A percentile compares a stretch with the other conserved stretches of the same genome.
Evolutionary conservation across 1,140 invertebrate genomes (phyloP).

Genomic region (Macrocentrus cingulum): DNA sequence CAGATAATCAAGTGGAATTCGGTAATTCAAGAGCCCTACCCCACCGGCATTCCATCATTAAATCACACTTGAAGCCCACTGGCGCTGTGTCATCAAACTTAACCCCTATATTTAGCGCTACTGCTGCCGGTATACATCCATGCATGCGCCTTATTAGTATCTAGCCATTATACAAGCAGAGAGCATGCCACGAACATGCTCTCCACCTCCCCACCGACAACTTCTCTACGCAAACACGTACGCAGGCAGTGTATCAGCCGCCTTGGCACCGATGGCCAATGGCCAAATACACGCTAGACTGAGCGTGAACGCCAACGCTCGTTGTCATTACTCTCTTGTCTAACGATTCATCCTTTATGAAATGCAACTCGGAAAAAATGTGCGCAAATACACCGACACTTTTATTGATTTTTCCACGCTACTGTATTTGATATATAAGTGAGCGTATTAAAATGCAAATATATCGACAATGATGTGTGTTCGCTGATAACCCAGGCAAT

Average conservation of each 20-base stretch:
- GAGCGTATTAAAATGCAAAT: no score
- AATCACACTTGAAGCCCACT: constrained; percentile 2
- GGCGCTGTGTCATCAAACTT: background rate
- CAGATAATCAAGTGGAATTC: no score
- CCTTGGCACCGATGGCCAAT: constrained; percentile 46
- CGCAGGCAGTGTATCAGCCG: constrained; percentile 42
- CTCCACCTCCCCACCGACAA: background rate
- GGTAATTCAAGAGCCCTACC: background rate
- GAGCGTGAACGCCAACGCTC: constrained; percentile 45
- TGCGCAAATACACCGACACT: no score
- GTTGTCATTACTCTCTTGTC: constrained; percentile 42
- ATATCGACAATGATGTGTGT: no score
- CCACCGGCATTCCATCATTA: background rate
- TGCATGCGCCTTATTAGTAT: constrained; percentile 29
- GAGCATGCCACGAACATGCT: constrained; percentile 10
- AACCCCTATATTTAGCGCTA: background rate
- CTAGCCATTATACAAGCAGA: constrained; percentile 10
- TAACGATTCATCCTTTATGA: background rate
- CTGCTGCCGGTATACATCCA: background rate
- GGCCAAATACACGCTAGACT: constrained; percentile 52
- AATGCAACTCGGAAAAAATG: no score
- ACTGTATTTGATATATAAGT: no score
- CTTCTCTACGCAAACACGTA: background rate
- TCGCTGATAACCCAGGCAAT: no score
- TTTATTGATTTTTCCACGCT: no score